phyloP scores from a whole-genome alignment of 2,113 vertebrate species.

The western clawed frog (Xenopus tropicalis) region UCB_Xtro_10.0 CM004443.2:67461001-67461500 shows the following conservation, averaged over 20 bases:
- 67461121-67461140: conserved; percentile 56
- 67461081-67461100: conserved; percentile 59
- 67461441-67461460: neutral
- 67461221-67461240: conserved; percentile 64
- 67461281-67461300: conserved; percentile 69
- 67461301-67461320: conserved; percentile 55
- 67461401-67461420: neutral
- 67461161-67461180: conserved; percentile 58
- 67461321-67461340: conserved; percentile 51
- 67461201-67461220: conserved; percentile 55
- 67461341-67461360: conserved; percentile 4
- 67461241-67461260: conserved; percentile 53
- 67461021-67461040: conserved; percentile 65
- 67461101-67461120: conserved; percentile 69
- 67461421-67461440: neutral
- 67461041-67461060: conserved; percentile 53
- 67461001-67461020: conserved; percentile 58
- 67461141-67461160: conserved; percentile 51
- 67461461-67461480: neutral
- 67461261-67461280: conserved; percentile 63
- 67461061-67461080: conserved; percentile 66
- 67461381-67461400: conserved; percentile 15
- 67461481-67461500: neutral
- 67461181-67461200: conserved; percentile 61
- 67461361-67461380: conserved; percentile 10